Conservation (phyloP, 2,888 invertebrate genomes). For the Lacanobia oleracea region DNA sequence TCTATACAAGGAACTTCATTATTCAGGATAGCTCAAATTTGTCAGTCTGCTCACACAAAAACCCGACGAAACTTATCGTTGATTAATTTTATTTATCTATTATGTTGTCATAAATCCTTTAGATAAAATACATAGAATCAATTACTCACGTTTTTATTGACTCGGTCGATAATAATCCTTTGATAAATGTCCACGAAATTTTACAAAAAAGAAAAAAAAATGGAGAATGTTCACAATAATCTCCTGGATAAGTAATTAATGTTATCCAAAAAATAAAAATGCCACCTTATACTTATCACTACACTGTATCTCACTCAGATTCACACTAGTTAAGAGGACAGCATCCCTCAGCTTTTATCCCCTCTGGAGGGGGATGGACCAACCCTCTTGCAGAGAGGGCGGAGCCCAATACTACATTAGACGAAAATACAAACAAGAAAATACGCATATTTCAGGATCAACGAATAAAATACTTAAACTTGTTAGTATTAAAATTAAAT, state of each 20-base stretch:
- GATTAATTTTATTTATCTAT: not conserved
- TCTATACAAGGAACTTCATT: not conserved
- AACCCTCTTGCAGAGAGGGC: constrained; percentile 78
- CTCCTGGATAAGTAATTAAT: not conserved
- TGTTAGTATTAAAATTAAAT: not conserved
- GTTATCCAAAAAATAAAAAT: no score
- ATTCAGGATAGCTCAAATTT: not conserved
- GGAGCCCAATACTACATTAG: constrained; percentile 66
- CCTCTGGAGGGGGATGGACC: constrained; percentile 78
- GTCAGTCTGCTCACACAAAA: no score
- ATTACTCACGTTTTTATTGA: constrained; percentile 36
- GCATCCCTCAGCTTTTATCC: constrained; percentile 84
- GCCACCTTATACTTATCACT: constrained; percentile 11
- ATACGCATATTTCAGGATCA: constrained; percentile 29
- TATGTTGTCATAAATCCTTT: not conserved
- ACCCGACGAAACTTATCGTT: not conserved
- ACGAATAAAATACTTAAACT: constrained; percentile 2
- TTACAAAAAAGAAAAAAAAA: not conserved
- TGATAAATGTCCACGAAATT: constrained; percentile 3
- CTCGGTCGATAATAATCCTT: constrained; percentile 27
- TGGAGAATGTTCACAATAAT: not conserved
- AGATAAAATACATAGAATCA: constrained; percentile 1
- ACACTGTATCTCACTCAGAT: constrained; percentile 42
- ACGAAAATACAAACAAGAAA: constrained; percentile 50
- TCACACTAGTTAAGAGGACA: constrained; percentile 75